Evolutionary conservation across 2,888 invertebrate species (phyloP), one percentile per base, ranked within the genome.

Genomic region (Bruchidius siliquastri): DNA sequence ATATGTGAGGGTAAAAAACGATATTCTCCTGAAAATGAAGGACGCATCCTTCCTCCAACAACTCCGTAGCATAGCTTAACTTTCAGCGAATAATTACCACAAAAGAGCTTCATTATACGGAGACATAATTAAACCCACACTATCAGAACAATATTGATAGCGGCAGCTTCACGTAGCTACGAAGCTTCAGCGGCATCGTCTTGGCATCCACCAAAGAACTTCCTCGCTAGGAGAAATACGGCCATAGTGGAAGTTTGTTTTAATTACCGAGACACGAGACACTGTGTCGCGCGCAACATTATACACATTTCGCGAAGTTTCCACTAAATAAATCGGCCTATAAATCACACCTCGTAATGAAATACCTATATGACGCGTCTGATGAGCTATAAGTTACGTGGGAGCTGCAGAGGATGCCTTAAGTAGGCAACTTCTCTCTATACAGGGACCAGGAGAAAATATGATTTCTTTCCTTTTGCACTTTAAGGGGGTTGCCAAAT

Each of bases 261-360:
- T 82, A 82, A 82, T 82, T 82, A 82, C 78, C 75, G 77, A 77
- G 77, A 75, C 76, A 74, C 73, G 71, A 73, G 72, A 74, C 49
- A 49, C 49, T 13, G 49, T 49, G 49, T 49, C 49, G 49, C 18
- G 75, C 76, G 79, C 78, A 78, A 78, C 79, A 78, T 78, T 76
- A 76, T 78, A 77, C 77, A 78, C 80, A 81, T 82, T 82, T 82
- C 80, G 80, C 81, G 79, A 81, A 81, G 80, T 81, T 82, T 80
- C 77, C 77, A 80, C 79, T 80, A 79, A 84, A 84, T 83, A 83
- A 84, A 83, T 83, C 81, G 80, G 77, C 78, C 69, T 78, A 85
- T 86, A 86, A 86, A 86, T 86, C 85, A 85, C 81, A 78, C 79
- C 79, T 79, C 79, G 84, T 86, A 86, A 86, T 86, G 85, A 86